Evolutionary conservation across 2,797 vertebrate genomes (phyloP).

Genomic region (Spinus olivaceus): DNA sequence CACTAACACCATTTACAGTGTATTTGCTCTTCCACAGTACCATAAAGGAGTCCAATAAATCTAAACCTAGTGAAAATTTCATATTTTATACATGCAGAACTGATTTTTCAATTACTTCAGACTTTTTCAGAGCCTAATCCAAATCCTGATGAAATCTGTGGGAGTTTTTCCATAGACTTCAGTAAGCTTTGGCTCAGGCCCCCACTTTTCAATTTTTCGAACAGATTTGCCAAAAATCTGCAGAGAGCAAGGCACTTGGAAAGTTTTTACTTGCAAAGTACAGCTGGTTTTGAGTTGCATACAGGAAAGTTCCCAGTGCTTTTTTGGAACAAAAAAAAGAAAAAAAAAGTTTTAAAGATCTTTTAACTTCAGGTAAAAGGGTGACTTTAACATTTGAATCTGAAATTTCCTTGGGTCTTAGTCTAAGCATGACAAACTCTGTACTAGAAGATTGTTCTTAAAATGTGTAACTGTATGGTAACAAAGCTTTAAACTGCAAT

Average conservation of each 20-base stretch:
- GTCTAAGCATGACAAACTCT: background rate
- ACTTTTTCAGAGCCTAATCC: conserved; percentile 28
- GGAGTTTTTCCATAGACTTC: conserved; percentile 55
- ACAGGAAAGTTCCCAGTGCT: conserved; percentile 4
- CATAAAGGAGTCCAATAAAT: conserved; percentile 25
- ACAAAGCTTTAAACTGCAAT: background rate
- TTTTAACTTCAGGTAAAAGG: background rate
- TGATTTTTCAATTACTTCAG: conserved; percentile 65
- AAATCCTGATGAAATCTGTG: conserved; percentile 60
- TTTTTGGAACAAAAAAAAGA: background rate
- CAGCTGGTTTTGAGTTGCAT: conserved; percentile 44
- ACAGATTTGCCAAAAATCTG: conserved; percentile 53
- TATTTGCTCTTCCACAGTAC: conserved; percentile 8
- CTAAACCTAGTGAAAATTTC: conserved; percentile 31
- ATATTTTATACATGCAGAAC: conserved; percentile 27
- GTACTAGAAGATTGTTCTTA: background rate
- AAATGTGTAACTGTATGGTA: background rate
- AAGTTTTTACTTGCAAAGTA: conserved; percentile 40
- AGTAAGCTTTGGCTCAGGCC: conserved; percentile 45
- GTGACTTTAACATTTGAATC: background rate
- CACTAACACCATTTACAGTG: background rate
- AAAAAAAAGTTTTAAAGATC: background rate
- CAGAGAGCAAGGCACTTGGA: conserved; percentile 39
- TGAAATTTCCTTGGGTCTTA: background rate
- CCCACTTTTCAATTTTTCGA: conserved; percentile 24